phyloP scores from a whole-genome alignment of 1,140 invertebrate species.

The Marisa cornuarietis region DNA sequence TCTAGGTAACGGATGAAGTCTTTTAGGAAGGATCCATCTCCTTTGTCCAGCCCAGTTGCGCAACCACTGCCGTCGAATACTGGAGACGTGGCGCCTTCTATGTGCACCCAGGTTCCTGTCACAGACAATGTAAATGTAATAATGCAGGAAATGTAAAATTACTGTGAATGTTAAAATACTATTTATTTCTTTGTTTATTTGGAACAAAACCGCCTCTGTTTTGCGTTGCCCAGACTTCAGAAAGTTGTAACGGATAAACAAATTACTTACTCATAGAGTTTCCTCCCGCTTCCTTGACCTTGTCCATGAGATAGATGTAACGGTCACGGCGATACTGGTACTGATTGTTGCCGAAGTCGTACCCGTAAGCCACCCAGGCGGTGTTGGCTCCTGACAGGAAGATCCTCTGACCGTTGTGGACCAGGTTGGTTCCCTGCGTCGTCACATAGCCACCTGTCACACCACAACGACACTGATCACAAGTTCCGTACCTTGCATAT shows the following conservation, averaged over 20 bases:
- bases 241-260: too few species aligned
- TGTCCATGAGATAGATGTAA: slow-evolving; percentile 56
- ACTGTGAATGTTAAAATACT: background rate
- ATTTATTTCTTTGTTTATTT: background rate
- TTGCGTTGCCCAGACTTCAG: background rate
- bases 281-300: slow-evolving; percentile 59
- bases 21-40: slow-evolving; percentile 39
- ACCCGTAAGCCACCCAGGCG: slow-evolving; percentile 61
- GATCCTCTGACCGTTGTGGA: slow-evolving; percentile 57
- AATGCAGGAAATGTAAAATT: slow-evolving; percentile 36
- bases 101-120: slow-evolving; percentile 66
- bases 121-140: slow-evolving; percentile 51
- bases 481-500: too few species aligned
- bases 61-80: slow-evolving; percentile 41
- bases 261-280: slow-evolving; percentile 64
- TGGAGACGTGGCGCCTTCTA: slow-evolving; percentile 63
- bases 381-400: slow-evolving; percentile 66
- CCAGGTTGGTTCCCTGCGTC: slow-evolving; percentile 43
- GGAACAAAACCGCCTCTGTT: background rate
- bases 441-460: slow-evolving; percentile 17
- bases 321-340: slow-evolving; percentile 44
- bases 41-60: slow-evolving; percentile 41
- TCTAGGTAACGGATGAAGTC: slow-evolving; percentile 45
- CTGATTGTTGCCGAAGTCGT: slow-evolving; percentile 62
- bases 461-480: too few species aligned